Conservation (phyloP, 2,113 vertebrate species). For the Datnioides undecimradiatus region DNA sequence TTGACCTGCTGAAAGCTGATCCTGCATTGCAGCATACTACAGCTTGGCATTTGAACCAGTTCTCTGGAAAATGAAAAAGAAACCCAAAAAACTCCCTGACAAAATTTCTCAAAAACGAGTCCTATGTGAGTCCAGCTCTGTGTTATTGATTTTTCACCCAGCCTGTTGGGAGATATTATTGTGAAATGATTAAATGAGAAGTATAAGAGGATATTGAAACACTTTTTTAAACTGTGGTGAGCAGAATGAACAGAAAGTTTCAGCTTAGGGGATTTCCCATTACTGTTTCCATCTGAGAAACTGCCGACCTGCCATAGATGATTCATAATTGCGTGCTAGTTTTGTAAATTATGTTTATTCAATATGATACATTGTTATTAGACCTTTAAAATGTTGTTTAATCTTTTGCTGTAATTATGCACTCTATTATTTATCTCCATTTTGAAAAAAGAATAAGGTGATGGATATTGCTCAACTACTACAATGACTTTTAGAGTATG, state of each 20-base stretch:
- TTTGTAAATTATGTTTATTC: too few relatives aligned
- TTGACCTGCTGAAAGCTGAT: not conserved
- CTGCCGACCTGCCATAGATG: too few relatives aligned
- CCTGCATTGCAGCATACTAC: not conserved
- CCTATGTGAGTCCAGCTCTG: constrained; percentile 19
- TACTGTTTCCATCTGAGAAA: not conserved
- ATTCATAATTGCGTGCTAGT: too few relatives aligned
- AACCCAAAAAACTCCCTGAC: not conserved
- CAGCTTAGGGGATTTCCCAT: not conserved
- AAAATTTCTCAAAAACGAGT: not conserved
- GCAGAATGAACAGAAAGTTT: not conserved
- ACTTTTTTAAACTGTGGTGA: constrained; percentile 6
- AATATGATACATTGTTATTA: too few relatives aligned
- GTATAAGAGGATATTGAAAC: constrained; percentile 30
- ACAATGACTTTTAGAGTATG: too few relatives aligned
- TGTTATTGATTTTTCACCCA: constrained; percentile 46
- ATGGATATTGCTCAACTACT: too few relatives aligned
- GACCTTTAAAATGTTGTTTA: not conserved
- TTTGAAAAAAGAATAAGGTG: not conserved
- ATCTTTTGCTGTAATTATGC: not conserved
- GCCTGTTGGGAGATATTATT: constrained; percentile 36
- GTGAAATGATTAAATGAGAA: constrained; percentile 49
- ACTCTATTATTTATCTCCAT: too few relatives aligned
- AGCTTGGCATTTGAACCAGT: not conserved
- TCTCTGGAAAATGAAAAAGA: not conserved